Base-by-base conservation (phyloP, 2,113 vertebrate species). In the Petrocephalus microphthalmus region DNA sequence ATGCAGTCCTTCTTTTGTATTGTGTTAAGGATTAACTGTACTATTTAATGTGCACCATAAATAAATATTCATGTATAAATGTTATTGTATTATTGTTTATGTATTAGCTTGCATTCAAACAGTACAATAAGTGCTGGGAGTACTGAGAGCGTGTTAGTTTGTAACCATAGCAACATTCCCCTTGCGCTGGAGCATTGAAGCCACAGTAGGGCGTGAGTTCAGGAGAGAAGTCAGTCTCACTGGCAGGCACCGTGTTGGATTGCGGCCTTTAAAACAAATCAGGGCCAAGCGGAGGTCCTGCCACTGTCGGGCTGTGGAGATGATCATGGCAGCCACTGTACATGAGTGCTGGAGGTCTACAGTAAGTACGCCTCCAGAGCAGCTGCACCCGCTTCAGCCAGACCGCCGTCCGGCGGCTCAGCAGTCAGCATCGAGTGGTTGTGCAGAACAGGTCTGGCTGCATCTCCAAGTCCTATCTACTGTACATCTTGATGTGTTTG, bases 131-230 rank as follows among this genome's bases (percentile, higher is more conserved):
- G 19, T 33, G 20, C 22, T 47, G 2, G 25, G 33, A 84, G 87
- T 83, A 10, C 45, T 47, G 45, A 49, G 81, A 20, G 45, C 10
- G 42, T 47, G 37, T 47, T 33, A 83, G 19, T 47, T 53, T 88
- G 53, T 82, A 82, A 88, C 52, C 87, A 88, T 83, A 57, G 78
- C 52, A 88, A 83, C 78, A 47, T 25, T 82, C 42, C 33, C 57
- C 33, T 84, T n/a, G 29, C 53, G 11, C 53, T 57, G 33, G 74
- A 42, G 37, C 3, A 29, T 84, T 29, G 45, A 49, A 47, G 51
- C 74, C 22, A 37, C 52, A 57, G 71, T 56, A 37, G 87, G 67
- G 78, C 74, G 11, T 25, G 53, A 25, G 53, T 37, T 45, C 52
- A 47, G 47, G 45, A 87, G 56, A 17, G 57, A 45, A 19, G 37